Conservation (phyloP, 1,140 invertebrate genomes). For the Drosophila sucinea region DNA sequence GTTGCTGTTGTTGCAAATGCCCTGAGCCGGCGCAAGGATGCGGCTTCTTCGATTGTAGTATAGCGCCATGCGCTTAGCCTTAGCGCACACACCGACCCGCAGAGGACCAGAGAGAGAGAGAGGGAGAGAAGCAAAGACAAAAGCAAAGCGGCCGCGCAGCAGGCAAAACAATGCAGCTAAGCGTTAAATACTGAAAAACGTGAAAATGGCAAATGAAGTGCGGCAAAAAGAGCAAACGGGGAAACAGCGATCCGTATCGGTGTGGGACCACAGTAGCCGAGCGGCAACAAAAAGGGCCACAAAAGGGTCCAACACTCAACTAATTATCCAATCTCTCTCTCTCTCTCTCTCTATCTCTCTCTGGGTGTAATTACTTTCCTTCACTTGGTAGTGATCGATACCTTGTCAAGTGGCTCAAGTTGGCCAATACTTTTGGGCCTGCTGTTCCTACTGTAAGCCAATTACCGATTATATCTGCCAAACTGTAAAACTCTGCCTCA, state of each 20-base stretch:
- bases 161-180: conserved; percentile 73
- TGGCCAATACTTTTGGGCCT: conserved; percentile 1
- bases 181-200: conserved; percentile 58
- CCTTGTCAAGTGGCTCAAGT: conserved; percentile 52
- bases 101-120: too few species aligned
- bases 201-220: conserved; percentile 44
- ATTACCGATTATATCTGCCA: conserved; percentile 75
- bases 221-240: conserved; percentile 35
- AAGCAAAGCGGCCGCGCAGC: conserved; percentile 45
- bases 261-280: conserved; percentile 53
- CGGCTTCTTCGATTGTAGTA: conserved; percentile 4
- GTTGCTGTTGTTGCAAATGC: background rate
- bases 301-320: conserved; percentile 65
- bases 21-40: background rate
- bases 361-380: conserved; percentile 69
- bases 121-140: conserved; percentile 28
- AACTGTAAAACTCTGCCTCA: conserved; percentile 54
- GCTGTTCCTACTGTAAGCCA: conserved; percentile 56
- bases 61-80: conserved; percentile 75
- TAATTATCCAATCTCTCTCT: conserved; percentile 63
- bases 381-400: conserved; percentile 39
- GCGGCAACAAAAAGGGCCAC: conserved; percentile 57
- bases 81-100: conserved; percentile 4
- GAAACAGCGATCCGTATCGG: conserved; percentile 14
- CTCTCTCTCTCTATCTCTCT: background rate